Evolutionary conservation across 1,140 invertebrate genomes (phyloP), one percentile per base, ranked within the genome.

Genomic region (Diprion similis): DNA sequence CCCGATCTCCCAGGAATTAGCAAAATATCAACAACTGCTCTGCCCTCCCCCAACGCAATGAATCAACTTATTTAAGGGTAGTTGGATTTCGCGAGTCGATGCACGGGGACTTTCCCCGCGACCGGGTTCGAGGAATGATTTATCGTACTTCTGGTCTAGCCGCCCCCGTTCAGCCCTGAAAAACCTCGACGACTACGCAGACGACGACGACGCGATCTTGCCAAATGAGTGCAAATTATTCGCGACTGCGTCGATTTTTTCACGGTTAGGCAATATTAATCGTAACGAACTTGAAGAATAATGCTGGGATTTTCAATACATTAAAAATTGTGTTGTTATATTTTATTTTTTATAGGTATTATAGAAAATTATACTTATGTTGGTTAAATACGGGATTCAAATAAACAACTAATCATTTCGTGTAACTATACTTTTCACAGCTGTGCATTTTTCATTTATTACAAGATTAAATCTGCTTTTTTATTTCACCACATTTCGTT

Each of bases 21-120:
- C 82, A 80, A 84, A 85, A 85, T 84, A 85, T 83, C 82, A 84
- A 82, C 80, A 84, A 81, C 74, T 46, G 64, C 47, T 37, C 17
- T n/a, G 69, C 46, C 67, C 11, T 10, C 19, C 18, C 18, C 11
- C 46, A 18, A 46, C 70, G 78, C 82, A 85, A 86, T 87, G 84
- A 88, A 88, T 86, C 85, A 88, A 86, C 81, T 87, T 88, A 88
- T 88, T 86, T 88, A 88, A 88, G 86, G 84, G 84, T 86, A 88
- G 84, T 86, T 86, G 85, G 82, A 88, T 86, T 88, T 87, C 83
- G 85, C 84, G 85, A 87, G 81, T 87, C 84, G 85, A 87, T 87
- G 85, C 85, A 85, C 85, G 81, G 83, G 81, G 80, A 81, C 80
- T 74, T 68, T 47, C 47, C 69, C 76, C 46, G n/a, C 68, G 75